phyloP scores from a whole-genome alignment of 2,888 invertebrate species.

The Drosophila melanocephala region DNA sequence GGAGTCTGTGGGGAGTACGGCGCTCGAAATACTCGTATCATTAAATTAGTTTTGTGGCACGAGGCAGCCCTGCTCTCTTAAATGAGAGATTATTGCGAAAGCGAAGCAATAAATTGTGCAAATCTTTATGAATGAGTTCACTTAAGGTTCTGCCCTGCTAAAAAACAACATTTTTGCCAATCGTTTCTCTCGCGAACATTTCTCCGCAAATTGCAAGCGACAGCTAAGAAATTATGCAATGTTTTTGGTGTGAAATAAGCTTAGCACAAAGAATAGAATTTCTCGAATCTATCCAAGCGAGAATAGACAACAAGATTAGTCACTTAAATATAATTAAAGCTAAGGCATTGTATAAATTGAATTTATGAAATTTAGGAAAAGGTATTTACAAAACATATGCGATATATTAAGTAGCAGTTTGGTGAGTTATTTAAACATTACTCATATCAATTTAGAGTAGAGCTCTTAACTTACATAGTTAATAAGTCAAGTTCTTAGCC shows the following conservation, averaged over 20 bases:
- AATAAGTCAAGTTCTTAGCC: neutral
- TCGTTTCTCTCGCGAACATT: neutral
- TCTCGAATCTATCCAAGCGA: neutral
- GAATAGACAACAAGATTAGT: neutral
- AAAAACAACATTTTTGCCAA: conserved; percentile 7
- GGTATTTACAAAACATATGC: fast-evolving
- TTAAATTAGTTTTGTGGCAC: conserved; percentile 70
- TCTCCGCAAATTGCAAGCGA: neutral
- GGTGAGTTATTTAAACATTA: neutral
- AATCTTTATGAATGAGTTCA: conserved; percentile 75
- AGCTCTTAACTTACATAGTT: neutral
- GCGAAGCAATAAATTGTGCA: conserved; percentile 69
- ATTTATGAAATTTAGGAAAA: neutral
- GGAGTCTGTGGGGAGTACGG: conserved; percentile 42
- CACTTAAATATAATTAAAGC: neutral
- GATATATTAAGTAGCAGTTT: neutral
- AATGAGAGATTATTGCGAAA: conserved; percentile 74
- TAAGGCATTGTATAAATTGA: too few relatives aligned
- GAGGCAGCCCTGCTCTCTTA: conserved; percentile 29
- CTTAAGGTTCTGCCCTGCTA: conserved; percentile 30
- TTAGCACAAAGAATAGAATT: neutral
- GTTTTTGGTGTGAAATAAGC: neutral
- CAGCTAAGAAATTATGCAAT: conserved; percentile 16
- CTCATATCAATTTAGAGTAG: neutral
- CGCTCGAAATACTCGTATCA: conserved; percentile 61